Evolutionary conservation across 2,888 invertebrate genomes (phyloP).

Genomic region (Pyralis farinalis): DNA sequence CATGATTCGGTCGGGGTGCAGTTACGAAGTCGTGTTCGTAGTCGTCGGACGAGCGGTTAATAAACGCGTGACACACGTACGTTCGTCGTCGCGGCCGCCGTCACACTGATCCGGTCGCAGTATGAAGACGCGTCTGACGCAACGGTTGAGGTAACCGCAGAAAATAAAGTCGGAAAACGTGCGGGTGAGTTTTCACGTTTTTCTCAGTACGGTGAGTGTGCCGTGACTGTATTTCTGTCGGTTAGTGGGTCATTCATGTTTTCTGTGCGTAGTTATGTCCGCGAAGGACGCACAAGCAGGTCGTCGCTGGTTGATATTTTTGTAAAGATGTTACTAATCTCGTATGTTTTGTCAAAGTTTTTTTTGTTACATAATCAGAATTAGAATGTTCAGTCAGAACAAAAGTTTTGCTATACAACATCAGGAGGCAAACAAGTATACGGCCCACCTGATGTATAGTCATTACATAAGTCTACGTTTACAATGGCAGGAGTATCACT

Average conservation of each 20-base stretch:
- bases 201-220: constrained; percentile 32
- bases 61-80: constrained; percentile 20
- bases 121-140: constrained; percentile 22
- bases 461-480: no score
- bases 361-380: no score
- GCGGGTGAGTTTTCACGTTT: constrained; percentile 43
- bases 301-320: no score
- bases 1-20: constrained; percentile 67
- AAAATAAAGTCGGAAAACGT: constrained; percentile 49
- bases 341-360: no score
- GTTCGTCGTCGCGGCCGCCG: constrained; percentile 37
- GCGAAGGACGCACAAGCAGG: no score
- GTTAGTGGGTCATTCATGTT: constrained; percentile 1
- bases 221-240: constrained; percentile 1
- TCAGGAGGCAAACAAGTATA: no score
- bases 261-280: no score
- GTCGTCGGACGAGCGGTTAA: constrained; percentile 27
- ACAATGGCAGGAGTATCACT: no score
- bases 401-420: no score
- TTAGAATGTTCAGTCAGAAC: no score
- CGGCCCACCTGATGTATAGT: no score
- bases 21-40: constrained; percentile 56
- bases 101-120: constrained; percentile 36
- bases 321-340: no score
- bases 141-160: constrained; percentile 45